Percentiles rank a stretch among this genome's conserved stretches.
Conservation (phyloP, 2,113 vertebrate species). For the Engystomops pustulosus region DNA sequence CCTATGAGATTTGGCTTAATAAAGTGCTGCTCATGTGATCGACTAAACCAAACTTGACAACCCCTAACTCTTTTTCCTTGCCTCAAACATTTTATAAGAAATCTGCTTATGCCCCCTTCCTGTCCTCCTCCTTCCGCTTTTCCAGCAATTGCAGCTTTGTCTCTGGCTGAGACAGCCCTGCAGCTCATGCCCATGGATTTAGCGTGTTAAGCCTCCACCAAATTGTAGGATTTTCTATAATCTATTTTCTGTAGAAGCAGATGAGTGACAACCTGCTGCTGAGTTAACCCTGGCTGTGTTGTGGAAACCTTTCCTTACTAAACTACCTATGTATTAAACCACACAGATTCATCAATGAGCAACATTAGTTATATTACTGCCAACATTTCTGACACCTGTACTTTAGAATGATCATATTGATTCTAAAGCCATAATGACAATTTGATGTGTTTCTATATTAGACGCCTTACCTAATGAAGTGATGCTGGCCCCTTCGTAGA, state of each 20-base stretch:
- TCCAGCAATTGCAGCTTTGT: constrained; percentile 47
- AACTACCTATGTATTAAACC: not conserved
- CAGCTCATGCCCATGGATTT: constrained; percentile 49
- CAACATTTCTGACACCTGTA: not conserved
- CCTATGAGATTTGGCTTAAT: no score
- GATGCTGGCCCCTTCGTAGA: no score
- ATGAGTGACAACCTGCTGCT: constrained; percentile 3
- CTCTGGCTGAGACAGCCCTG: constrained; percentile 22
- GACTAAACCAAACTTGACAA: not conserved
- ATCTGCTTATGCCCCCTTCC: not conserved
- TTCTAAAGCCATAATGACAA: not conserved
- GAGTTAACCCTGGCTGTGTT: constrained; percentile 2
- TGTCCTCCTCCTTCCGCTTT: not conserved
- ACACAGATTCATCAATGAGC: not conserved
- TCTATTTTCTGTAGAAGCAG: constrained; percentile 51
- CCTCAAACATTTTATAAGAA: not conserved
- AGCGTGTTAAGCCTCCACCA: constrained; percentile 57
- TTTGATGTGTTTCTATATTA: no score
- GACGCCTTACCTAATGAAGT: no score
- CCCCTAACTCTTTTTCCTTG: not conserved
- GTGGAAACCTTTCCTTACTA: not conserved
- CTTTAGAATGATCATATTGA: not conserved
- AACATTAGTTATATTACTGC: not conserved
- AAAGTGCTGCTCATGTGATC: not conserved
- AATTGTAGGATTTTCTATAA: constrained; percentile 61